These are phyloP conservation scores for Atrichornis clamosus DNA, from an alignment of 2,113 vertebrate species.

Conservation along the genomic window DNA sequence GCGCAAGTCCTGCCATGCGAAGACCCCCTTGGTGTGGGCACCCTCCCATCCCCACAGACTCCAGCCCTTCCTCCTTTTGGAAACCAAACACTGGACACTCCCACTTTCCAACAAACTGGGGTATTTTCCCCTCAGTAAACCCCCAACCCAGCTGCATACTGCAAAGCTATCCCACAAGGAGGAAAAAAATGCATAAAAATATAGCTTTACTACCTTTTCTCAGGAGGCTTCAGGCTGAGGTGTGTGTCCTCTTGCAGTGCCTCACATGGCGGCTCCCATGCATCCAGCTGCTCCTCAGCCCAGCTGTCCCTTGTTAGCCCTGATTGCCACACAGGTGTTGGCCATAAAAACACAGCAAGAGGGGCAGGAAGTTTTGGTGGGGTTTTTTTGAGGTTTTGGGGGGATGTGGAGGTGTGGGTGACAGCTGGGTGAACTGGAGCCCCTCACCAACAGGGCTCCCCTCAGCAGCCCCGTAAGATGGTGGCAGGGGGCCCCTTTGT, in stretches of 20 bases:
- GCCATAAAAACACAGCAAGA: neutral
- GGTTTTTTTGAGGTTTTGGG: neutral
- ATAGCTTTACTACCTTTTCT: neutral
- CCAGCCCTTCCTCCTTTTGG: no score
- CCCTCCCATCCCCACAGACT: rapidly evolving
- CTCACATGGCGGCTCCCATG: rapidly evolving
- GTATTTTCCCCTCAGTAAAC: rapidly evolving
- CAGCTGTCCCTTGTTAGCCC: rapidly evolving
- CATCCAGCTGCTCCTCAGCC: rapidly evolving
- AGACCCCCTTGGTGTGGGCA: rapidly evolving
- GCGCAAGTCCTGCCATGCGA: no score
- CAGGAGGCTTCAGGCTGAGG: neutral
- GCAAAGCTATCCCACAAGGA: rapidly evolving
- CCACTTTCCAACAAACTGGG: rapidly evolving
- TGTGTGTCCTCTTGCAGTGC: rapidly evolving
- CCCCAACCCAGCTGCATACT: neutral
- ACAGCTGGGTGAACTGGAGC: rapidly evolving
- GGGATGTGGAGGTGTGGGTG: neutral
- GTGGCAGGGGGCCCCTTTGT: rapidly evolving
- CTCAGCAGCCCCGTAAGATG: neutral
- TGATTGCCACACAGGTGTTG: neutral
- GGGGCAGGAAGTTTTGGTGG: rapidly evolving
- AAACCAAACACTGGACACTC: rapidly evolving
- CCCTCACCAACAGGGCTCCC: rapidly evolving
- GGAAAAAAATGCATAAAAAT: rapidly evolving